Conservation (phyloP, 2,888 invertebrate genomes). For the Amphipoea oculea region DNA sequence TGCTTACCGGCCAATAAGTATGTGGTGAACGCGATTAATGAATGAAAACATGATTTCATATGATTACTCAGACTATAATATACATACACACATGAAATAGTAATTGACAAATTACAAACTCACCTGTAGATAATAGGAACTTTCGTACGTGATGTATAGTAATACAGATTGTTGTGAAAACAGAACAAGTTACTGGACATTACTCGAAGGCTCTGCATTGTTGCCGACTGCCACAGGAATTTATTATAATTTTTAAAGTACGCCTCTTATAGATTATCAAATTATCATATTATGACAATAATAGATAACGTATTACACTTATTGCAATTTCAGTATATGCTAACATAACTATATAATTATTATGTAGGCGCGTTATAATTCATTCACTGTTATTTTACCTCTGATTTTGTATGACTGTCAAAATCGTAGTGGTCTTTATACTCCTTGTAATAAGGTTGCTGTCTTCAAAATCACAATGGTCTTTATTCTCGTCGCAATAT, state of each 20-base stretch:
- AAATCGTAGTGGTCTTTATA: no score
- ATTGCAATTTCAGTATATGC: constrained; percentile 13
- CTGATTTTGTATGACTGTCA: no score
- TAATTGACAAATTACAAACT: not conserved
- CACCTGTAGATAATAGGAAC: not conserved
- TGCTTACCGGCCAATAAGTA: constrained; percentile 1
- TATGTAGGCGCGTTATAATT: not conserved
- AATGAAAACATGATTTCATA: constrained; percentile 11
- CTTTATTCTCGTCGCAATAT: no score
- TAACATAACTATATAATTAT: not conserved
- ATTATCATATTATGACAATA: constrained; percentile 17
- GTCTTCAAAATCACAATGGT: no score
- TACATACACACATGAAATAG: not conserved
- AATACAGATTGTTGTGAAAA: not conserved
- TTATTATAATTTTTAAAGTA: constrained; percentile 14
- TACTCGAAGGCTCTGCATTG: not conserved
- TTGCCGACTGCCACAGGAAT: not conserved
- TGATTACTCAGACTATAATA: not conserved
- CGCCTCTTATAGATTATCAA: constrained; percentile 15
- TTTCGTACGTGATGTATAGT: not conserved
- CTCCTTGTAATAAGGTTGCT: no score
- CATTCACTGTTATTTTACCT: no score
- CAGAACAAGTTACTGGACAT: not conserved
- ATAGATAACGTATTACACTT: constrained; percentile 36
- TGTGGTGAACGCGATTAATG: not conserved